A percentile compares a stretch with the other conserved stretches of the same genome.
Conservation (phyloP, 2,888 invertebrate genomes). For the Endomychus coccineus region DNA sequence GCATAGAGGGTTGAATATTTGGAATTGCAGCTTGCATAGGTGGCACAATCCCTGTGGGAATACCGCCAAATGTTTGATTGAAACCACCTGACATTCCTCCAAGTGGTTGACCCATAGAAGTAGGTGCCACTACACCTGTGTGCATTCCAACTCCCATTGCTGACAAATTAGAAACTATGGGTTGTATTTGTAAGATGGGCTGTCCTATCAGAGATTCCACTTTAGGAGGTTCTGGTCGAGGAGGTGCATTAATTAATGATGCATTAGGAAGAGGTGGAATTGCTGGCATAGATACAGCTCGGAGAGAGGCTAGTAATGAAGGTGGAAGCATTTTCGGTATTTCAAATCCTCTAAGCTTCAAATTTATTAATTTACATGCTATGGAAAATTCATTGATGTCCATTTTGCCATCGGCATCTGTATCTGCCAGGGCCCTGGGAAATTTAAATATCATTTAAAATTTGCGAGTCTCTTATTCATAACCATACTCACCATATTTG, state of each 20-base stretch:
- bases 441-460: no score
- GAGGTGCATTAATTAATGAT: conserved; percentile 33
- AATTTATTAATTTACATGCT: conserved; percentile 89
- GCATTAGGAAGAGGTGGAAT: conserved; percentile 34
- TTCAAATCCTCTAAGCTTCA: conserved; percentile 87
- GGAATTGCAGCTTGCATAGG: conserved; percentile 9
- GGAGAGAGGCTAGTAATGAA: conserved; percentile 60
- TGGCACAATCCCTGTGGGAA: conserved; percentile 11
- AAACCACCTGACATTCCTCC: background rate
- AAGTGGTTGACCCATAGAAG: conserved; percentile 1
- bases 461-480: no score
- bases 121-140: background rate
- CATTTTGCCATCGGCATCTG: conserved; percentile 94
- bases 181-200: conserved; percentile 45
- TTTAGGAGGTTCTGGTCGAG: conserved; percentile 37
- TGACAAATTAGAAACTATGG: conserved; percentile 14
- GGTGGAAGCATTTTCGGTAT: conserved; percentile 83
- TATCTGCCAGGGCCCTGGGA: conserved; percentile 80
- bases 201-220: conserved; percentile 38
- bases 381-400: conserved; percentile 95
- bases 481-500: conserved; percentile 93
- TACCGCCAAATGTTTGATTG: conserved; percentile 4
- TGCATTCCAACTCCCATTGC: conserved; percentile 8
- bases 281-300: conserved; percentile 43
- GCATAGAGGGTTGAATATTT: conserved; percentile 5